Evolutionary conservation across 2,797 vertebrate genomes (phyloP), one percentile per base, ranked within the genome.

Genomic region (Hippocampus kuda): DNA sequence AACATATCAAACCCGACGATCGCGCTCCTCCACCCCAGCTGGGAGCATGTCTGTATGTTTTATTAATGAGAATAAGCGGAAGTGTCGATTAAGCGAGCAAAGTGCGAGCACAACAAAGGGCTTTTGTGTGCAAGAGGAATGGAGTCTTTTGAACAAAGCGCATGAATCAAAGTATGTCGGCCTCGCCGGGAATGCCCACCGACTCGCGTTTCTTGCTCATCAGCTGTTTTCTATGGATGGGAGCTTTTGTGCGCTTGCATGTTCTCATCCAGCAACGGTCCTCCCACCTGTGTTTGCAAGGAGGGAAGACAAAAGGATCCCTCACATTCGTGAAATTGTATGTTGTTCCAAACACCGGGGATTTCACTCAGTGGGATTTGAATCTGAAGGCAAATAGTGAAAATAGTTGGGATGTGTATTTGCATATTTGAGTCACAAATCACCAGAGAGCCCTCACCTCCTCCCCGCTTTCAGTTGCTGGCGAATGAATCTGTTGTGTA

Each of bases 51-150:
- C 65, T 74, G 54, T 72, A 70, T 84, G 82, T 85, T 86, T 87
- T 86, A 87, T 86, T 88, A 77, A 88, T 90, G 81, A 82, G 79
- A 71, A 59, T 76, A 65, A 48, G 68, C 81, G 82, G 83, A 86
- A 81, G 59, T 72, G 65, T 74, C 64, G 74, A 77, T 86, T 80
- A 77, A 44, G 49, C 26, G 5, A 56, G 66, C 59, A 60, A 60
- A 60, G 59, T 60, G 66, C 5, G 18, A 51, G 51, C 10, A 69
- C 61, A 68, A 84, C 77, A 82, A 83, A 80, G 61, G 75, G 63
- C 62, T 75, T 48, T 66, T 70, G 71, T 69, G 72, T 72, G 61
- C 72, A 67, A 64, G 66, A 72, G 72, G 71, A 72, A 63, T 73
- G 66, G 66, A 24, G n/a, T 26, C 46, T 75, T 48, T 66, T 60